These are phyloP conservation scores for Tenthredo distinguenda DNA, from an alignment of 2,888 invertebrate species.

Conservation along the genomic window DNA sequence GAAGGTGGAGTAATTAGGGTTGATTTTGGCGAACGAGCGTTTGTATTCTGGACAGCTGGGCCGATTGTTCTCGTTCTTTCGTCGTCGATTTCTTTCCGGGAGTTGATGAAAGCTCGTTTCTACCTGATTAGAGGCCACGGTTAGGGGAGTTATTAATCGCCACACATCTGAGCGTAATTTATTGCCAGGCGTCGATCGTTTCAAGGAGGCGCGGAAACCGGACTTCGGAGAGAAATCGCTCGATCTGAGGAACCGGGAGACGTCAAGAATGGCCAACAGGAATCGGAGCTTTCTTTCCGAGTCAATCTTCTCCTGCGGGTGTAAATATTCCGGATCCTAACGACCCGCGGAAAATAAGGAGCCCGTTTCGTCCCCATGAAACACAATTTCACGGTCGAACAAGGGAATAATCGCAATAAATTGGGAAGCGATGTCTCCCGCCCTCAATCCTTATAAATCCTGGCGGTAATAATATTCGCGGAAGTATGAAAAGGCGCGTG, in stretches of 20 bases:
- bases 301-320: neutral
- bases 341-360: neutral
- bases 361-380: neutral
- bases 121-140: neutral
- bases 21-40: neutral
- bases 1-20: constrained; percentile 51
- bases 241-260: neutral
- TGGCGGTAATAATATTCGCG: neutral
- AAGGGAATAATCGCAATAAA: neutral
- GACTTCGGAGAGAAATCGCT: neutral
- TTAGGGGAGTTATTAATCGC: constrained; percentile 17
- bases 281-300: constrained; percentile 31
- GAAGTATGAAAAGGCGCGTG: neutral
- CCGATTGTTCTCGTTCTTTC: neutral
- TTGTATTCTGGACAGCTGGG: neutral
- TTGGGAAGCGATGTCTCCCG: neutral
- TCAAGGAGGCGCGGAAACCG: neutral
- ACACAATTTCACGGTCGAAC: constrained; percentile 43
- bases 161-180: neutral
- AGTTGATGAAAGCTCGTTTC: neutral
- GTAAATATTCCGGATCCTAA: neutral
- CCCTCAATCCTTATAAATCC: neutral
- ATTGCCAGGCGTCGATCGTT: neutral
- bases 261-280: neutral
- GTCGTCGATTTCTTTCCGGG: neutral